Evolutionary conservation across 2,113 vertebrate genomes (phyloP).

Genomic region (Psophia crepitans): DNA sequence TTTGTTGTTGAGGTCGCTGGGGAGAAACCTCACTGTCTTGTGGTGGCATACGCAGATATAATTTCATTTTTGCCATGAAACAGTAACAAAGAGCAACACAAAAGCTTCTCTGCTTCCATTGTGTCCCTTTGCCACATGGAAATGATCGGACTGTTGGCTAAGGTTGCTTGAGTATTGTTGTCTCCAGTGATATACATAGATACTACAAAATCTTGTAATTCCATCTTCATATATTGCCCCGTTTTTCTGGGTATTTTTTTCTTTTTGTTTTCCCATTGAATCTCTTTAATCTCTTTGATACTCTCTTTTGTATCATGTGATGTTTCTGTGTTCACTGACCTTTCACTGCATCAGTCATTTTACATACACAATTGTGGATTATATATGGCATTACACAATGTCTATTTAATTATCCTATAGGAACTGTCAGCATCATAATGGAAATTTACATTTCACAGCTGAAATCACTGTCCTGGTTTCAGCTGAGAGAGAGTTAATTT

Average conservation of each 20-base stretch:
- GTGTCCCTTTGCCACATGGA: neutral
- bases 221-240: neutral
- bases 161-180: neutral
- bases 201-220: neutral
- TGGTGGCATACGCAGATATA: neutral
- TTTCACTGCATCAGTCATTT: slow-evolving; percentile 11
- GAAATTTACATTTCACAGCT: slow-evolving; percentile 20
- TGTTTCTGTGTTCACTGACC: neutral
- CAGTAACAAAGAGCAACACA: neutral
- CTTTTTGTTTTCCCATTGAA: neutral
- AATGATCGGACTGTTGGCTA: neutral
- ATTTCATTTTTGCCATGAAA: neutral
- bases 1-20: neutral
- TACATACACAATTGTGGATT: neutral
- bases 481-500: too few relatives aligned
- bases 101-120: neutral
- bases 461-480: too few relatives aligned
- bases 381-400: neutral
- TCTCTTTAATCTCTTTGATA: neutral
- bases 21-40: neutral
- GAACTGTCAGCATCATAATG: neutral
- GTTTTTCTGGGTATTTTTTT: neutral
- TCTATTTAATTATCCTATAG: slow-evolving; percentile 42
- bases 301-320: neutral
- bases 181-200: neutral